phyloP scores from a whole-genome alignment of 2,113 vertebrate genomes.

The Podarcis raffonei region DNA sequence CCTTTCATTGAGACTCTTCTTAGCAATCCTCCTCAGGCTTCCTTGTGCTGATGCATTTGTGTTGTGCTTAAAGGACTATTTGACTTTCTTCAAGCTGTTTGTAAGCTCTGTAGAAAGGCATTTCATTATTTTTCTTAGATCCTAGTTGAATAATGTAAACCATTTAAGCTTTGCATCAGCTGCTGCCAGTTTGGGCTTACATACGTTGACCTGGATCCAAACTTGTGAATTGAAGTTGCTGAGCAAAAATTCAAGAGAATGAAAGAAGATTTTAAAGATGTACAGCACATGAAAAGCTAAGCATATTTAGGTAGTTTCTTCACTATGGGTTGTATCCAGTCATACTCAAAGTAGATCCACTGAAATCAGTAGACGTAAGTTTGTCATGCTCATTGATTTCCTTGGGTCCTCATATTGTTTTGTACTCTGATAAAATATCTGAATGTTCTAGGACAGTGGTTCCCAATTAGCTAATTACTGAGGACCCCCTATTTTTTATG shows the following conservation, averaged over 20 bases:
- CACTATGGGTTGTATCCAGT: neutral
- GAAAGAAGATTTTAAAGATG: neutral
- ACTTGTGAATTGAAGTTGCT: neutral
- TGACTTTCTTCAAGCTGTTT: slow-evolving; percentile 30
- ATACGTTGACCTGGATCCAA: neutral
- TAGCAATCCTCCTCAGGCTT: slow-evolving; percentile 5
- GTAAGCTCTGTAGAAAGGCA: neutral
- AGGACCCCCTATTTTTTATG: too few species aligned
- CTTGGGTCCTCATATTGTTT: too few species aligned
- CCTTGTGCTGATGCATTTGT: fast-evolving
- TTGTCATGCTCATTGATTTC: too few species aligned
- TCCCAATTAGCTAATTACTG: too few species aligned
- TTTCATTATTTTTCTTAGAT: slow-evolving; percentile 16
- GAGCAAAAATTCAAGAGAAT: neutral
- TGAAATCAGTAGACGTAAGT: too few species aligned
- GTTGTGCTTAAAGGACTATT: neutral
- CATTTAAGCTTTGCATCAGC: neutral
- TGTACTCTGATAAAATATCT: neutral
- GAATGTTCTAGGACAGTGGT: too few species aligned
- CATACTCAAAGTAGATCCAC: too few species aligned
- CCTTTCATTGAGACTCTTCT: neutral
- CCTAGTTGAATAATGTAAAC: neutral
- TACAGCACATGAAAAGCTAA: neutral
- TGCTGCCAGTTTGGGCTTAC: neutral
- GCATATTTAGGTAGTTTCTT: neutral